Evolutionary conservation across 2,113 vertebrate genomes (phyloP).

Genomic region (Natator depressus): DNA sequence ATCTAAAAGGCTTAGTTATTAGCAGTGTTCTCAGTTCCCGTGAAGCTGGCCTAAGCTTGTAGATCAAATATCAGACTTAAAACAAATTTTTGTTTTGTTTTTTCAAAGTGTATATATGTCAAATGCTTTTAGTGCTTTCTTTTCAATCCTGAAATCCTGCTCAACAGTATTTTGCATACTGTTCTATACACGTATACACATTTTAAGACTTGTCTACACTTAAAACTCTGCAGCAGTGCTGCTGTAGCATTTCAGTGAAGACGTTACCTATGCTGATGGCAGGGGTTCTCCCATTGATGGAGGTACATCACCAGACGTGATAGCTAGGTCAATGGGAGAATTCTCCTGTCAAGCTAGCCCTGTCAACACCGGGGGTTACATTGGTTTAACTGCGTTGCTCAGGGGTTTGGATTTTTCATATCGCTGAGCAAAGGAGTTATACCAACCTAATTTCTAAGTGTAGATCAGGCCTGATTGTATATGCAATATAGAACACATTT

Average conservation of each 20-base stretch:
- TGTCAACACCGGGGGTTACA: neutral
- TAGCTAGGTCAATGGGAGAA: neutral
- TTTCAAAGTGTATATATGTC: neutral
- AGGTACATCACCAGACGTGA: neutral
- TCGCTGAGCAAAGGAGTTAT: neutral
- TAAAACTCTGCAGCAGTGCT: neutral
- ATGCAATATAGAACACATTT: accelerated
- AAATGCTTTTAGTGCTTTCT: neutral
- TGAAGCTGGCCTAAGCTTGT: neutral
- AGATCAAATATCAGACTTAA: neutral
- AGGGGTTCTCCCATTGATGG: neutral
- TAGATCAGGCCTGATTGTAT: neutral
- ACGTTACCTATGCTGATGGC: accelerated
- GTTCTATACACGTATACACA: accelerated
- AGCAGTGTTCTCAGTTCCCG: neutral
- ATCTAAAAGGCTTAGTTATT: neutral
- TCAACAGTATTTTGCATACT: neutral
- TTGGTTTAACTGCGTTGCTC: neutral
- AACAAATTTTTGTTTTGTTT: neutral
- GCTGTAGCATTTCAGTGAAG: neutral
- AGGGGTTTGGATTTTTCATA: neutral
- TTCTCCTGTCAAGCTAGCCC: neutral
- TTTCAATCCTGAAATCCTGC: neutral
- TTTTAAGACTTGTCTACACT: neutral
- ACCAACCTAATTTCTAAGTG: neutral